Conservation (phyloP, 2,113 vertebrate species). For the Myocastor coypus region DNA sequence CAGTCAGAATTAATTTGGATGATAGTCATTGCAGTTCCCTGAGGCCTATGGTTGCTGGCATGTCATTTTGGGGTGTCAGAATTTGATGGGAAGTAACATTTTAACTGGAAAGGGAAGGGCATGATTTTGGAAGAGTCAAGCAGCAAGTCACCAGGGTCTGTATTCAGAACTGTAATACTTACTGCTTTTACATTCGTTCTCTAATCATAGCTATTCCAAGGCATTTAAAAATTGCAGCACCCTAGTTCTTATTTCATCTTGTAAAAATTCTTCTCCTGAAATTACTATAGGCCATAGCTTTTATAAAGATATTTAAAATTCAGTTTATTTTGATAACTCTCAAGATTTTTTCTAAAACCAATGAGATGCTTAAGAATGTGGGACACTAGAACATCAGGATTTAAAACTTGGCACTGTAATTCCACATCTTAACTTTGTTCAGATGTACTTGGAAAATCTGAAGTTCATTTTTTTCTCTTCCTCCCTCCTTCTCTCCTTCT, state of each 20-base stretch:
- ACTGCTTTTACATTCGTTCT: constrained; percentile 69
- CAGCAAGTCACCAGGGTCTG: constrained; percentile 72
- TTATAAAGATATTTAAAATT: constrained; percentile 53
- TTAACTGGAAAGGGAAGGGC: constrained; percentile 78
- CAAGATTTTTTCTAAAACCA: constrained; percentile 47
- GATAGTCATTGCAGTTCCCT: constrained; percentile 76
- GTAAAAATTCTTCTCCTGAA: constrained; percentile 65
- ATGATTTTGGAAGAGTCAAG: constrained; percentile 77
- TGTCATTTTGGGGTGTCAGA: constrained; percentile 81
- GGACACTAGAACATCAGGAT: neutral
- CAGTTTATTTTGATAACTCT: constrained; percentile 53
- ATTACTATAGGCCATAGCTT: constrained; percentile 58
- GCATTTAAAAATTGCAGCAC: constrained; percentile 65
- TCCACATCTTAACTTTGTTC: neutral
- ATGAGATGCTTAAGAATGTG: constrained; percentile 8
- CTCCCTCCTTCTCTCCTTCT: no score
- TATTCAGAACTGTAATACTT: constrained; percentile 68
- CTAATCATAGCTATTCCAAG: constrained; percentile 72
- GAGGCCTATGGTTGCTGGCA: constrained; percentile 79
- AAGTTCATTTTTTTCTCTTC: neutral
- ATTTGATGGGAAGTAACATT: constrained; percentile 83
- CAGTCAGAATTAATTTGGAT: constrained; percentile 81
- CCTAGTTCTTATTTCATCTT: constrained; percentile 66
- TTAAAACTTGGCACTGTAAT: constrained; percentile 38
- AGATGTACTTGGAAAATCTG: constrained; percentile 28